phyloP scores from a whole-genome alignment of 37 sponge, comb jelly and placozoan genomes.

The Cliona cf. orientalis region DNA sequence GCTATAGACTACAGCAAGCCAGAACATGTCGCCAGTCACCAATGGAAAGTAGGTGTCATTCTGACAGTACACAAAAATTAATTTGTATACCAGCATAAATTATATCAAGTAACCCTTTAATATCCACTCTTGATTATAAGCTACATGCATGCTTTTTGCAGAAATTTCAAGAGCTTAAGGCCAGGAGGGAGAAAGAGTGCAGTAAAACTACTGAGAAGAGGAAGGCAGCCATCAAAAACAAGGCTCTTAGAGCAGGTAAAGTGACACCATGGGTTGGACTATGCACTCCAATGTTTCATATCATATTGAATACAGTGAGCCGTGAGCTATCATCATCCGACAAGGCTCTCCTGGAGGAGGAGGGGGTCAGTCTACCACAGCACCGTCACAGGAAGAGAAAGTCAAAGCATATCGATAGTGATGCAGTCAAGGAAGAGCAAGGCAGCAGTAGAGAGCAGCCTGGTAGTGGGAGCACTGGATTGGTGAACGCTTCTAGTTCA shows the following conservation, averaged over 20 bases:
- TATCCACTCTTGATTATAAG: too few relatives aligned
- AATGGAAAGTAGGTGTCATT: too few relatives aligned
- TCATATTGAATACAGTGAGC: constrained; percentile 12
- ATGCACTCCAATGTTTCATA: neutral
- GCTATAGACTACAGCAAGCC: too few relatives aligned
- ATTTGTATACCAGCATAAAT: too few relatives aligned
- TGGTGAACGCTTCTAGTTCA: neutral
- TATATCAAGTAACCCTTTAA: too few relatives aligned
- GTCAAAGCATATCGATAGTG: neutral
- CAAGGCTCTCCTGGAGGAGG: constrained; percentile 28
- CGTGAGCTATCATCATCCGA: constrained; percentile 20
- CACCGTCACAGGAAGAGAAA: constrained; percentile 6
- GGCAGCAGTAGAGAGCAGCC: neutral
- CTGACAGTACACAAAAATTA: too few relatives aligned
- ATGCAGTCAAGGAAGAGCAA: neutral
- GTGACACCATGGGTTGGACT: neutral
- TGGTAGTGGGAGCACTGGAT: neutral
- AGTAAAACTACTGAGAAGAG: neutral
- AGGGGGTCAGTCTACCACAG: constrained; percentile 4
- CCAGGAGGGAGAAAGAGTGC: constrained; percentile 23
- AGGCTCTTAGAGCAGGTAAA: constrained; percentile 32
- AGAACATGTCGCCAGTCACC: too few relatives aligned
- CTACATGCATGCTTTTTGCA: neutral
- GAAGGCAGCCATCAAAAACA: constrained; percentile 8
- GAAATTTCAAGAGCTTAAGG: constrained; percentile 42